Evolutionary conservation across 2,888 invertebrate genomes (phyloP).

Genomic region (Melolontha melolontha): DNA sequence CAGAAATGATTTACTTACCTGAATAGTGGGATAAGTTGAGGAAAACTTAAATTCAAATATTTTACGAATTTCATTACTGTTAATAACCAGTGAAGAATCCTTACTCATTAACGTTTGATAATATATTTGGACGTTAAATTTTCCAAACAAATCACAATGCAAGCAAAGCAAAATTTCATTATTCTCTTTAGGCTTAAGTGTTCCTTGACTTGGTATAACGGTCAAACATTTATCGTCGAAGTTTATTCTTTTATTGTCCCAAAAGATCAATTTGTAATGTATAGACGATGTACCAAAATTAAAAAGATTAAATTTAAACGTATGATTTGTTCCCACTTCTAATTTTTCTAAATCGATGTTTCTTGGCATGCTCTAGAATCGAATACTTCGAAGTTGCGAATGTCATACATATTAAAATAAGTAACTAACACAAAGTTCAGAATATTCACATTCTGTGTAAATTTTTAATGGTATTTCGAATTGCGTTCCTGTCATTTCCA

Average conservation of each 20-base stretch:
- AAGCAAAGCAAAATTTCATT: slow-evolving; percentile 56
- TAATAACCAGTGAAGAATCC: slow-evolving; percentile 47
- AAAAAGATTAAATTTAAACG: slow-evolving; percentile 59
- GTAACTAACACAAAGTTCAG: slow-evolving; percentile 50
- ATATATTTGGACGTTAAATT: slow-evolving; percentile 57
- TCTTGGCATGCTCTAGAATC: slow-evolving; percentile 62
- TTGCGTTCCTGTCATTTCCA: slow-evolving; percentile 35
- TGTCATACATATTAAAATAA: not conserved
- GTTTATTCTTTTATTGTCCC: slow-evolving; percentile 35
- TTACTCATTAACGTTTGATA: slow-evolving; percentile 58
- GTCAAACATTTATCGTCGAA: slow-evolving; percentile 34
- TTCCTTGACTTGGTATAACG: slow-evolving; percentile 48
- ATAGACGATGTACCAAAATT: slow-evolving; percentile 64
- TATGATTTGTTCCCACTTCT: slow-evolving; percentile 54
- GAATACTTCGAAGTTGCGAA: not conserved
- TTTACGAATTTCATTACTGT: slow-evolving; percentile 50
- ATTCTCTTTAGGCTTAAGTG: slow-evolving; percentile 55
- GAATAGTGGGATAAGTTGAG: slow-evolving; percentile 60
- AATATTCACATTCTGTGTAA: slow-evolving; percentile 44
- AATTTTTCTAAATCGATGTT: slow-evolving; percentile 58
- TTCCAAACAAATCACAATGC: slow-evolving; percentile 56
- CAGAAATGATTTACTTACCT: slow-evolving; percentile 52
- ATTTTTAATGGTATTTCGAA: slow-evolving; percentile 43
- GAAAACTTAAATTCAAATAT: slow-evolving; percentile 56
- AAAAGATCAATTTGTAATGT: slow-evolving; percentile 57